Evolutionary conservation across 2,113 vertebrate species (phyloP).

Genomic region (Osmerus eperlanus): DNA sequence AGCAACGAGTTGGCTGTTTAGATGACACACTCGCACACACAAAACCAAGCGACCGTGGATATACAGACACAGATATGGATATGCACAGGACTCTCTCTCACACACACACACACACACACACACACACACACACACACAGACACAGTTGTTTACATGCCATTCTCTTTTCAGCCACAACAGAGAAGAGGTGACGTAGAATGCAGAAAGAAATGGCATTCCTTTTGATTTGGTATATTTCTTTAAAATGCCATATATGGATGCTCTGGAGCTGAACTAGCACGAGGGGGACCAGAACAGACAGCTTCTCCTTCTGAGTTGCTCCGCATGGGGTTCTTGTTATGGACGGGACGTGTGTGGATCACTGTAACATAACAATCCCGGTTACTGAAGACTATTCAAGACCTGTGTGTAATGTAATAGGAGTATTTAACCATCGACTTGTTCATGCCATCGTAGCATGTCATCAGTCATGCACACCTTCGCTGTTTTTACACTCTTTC

Average conservation of each 20-base stretch:
- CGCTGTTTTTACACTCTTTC: background rate
- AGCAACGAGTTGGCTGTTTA: constrained; percentile 3
- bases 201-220: constrained; percentile 23
- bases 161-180: constrained; percentile 34
- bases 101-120: background rate
- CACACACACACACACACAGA: background rate
- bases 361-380: background rate
- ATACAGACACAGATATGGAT: too few species aligned
- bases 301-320: too few species aligned
- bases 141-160: constrained; percentile 34
- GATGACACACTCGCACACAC: background rate
- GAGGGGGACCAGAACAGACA: too few species aligned
- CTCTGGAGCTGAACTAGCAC: background rate
- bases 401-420: too few species aligned
- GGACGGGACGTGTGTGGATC: too few species aligned
- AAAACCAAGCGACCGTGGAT: background rate
- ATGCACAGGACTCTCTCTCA: too few species aligned
- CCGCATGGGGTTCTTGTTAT: too few species aligned
- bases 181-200: constrained; percentile 16
- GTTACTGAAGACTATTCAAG: background rate
- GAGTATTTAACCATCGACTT: background rate
- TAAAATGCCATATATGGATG: constrained; percentile 12
- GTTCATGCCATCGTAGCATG: background rate
- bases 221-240: constrained; percentile 20
- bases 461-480: background rate